Percentiles rank a stretch among this genome's conserved stretches.
Evolutionary conservation across 2,888 invertebrate species (phyloP).

Genomic region (Ferdinandea cuprea): DNA sequence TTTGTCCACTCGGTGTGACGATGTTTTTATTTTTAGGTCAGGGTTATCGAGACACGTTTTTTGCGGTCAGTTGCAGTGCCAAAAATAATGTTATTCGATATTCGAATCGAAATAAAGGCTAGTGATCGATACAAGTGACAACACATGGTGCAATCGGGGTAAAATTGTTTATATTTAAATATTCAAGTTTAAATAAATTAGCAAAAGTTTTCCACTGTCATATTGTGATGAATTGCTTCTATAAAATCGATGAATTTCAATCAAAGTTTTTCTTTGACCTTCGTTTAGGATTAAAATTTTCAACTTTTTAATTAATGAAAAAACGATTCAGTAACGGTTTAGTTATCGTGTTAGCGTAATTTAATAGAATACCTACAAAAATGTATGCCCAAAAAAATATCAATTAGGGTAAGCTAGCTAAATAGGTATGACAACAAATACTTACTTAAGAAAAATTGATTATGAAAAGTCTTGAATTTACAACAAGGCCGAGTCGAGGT

Average conservation of each 20-base stretch:
- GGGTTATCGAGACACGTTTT: conserved; percentile 67
- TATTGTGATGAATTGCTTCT: too few relatives aligned
- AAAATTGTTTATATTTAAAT: not conserved
- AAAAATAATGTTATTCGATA: conserved; percentile 34
- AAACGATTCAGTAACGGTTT: conserved; percentile 1
- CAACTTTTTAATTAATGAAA: not conserved
- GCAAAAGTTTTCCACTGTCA: not conserved
- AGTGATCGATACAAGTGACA: conserved; percentile 18
- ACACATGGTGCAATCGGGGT: conserved; percentile 39
- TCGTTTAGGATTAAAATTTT: not conserved
- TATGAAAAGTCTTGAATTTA: too few relatives aligned
- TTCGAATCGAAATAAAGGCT: conserved; percentile 11
- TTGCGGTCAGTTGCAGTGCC: conserved; percentile 70
- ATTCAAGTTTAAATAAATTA: conserved; percentile 17
- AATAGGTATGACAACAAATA: too few relatives aligned
- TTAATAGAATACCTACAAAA: not conserved
- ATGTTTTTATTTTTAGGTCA: conserved; percentile 65
- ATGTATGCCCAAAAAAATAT: too few relatives aligned
- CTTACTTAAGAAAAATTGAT: too few relatives aligned
- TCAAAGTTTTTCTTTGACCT: not conserved
- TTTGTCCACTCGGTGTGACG: conserved; percentile 18
- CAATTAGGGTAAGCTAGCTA: too few relatives aligned
- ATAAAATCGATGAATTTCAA: too few relatives aligned
- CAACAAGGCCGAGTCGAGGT: too few relatives aligned
- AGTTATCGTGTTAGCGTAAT: not conserved